Evolutionary conservation across 2,888 invertebrate genomes (phyloP).

Genomic region (Odontomyia ornata): DNA sequence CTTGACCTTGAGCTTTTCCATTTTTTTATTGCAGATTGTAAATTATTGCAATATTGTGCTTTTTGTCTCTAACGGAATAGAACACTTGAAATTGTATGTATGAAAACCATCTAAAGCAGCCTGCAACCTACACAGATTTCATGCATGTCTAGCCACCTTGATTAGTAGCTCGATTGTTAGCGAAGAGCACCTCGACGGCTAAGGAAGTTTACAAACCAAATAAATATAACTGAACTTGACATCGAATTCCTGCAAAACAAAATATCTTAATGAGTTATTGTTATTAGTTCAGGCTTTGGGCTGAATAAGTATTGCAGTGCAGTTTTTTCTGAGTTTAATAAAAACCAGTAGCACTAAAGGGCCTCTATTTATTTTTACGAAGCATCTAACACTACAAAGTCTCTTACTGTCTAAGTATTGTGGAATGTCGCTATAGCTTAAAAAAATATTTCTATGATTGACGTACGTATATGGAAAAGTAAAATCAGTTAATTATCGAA

Average conservation of each 20-base stretch:
- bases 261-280: slow-evolving; percentile 6
- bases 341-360: too few species aligned
- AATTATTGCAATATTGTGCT: neutral
- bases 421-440: too few species aligned
- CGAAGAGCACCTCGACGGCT: neutral
- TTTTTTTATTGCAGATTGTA: neutral
- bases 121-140: neutral
- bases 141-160: slow-evolving; percentile 1
- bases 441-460: too few species aligned
- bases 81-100: neutral
- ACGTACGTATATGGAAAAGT: too few species aligned
- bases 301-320: neutral
- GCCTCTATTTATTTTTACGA: too few species aligned
- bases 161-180: neutral
- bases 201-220: neutral
- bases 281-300: neutral
- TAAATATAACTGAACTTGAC: slow-evolving; percentile 1
- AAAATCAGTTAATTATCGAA: too few species aligned
- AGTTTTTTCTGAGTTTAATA: neutral
- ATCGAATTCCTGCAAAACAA: neutral
- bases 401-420: too few species aligned
- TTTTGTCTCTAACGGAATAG: slow-evolving; percentile 1
- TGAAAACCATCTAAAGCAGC: neutral
- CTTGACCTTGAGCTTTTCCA: neutral
- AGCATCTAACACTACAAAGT: too few species aligned